Percentiles rank a stretch among this genome's conserved stretches.
Evolutionary conservation across 2,888 invertebrate species (phyloP).

Genomic region (Eumerus sabulonum): DNA sequence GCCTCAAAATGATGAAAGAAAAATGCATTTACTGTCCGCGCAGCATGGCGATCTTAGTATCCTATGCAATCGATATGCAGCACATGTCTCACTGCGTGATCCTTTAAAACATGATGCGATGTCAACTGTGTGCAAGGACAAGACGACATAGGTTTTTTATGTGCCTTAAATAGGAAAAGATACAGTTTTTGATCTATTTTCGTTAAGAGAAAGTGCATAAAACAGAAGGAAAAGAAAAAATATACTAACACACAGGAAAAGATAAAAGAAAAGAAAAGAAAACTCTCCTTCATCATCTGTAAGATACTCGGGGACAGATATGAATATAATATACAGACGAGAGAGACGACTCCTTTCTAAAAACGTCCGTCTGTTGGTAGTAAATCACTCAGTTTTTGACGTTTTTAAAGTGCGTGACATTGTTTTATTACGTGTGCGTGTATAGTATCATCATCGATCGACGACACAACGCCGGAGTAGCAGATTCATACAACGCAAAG

Average conservation of each 20-base stretch:
- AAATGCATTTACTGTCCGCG: neutral
- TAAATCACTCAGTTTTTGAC: conserved; percentile 79
- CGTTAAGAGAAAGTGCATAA: conserved; percentile 62
- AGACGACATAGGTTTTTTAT: conserved; percentile 20
- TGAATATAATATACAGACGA: conserved; percentile 63
- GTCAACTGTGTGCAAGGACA: conserved; percentile 53
- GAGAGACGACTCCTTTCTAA: conserved; percentile 66
- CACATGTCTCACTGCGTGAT: conserved; percentile 62
- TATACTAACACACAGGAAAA: conserved; percentile 20
- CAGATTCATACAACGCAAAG: neutral
- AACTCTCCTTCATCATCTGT: conserved; percentile 48
- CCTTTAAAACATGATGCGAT: conserved; percentile 59
- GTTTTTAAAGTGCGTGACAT: conserved; percentile 79
- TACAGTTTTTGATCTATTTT: conserved; percentile 56
- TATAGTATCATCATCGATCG: conserved; percentile 68
- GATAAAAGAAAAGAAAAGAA: conserved; percentile 32
- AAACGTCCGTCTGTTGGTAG: conserved; percentile 73
- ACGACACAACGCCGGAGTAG: conserved; percentile 27
- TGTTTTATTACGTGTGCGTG: conserved; percentile 77
- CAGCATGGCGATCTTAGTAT: conserved; percentile 18
- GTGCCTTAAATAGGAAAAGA: neutral
- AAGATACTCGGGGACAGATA: conserved; percentile 65
- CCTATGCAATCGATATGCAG: conserved; percentile 35
- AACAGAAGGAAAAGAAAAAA: conserved; percentile 10
- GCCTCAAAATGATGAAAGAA: conserved; percentile 46